A percentile compares a stretch with the other conserved stretches of the same genome.
phyloP scores from a whole-genome alignment of 37 sponge, comb jelly and placozoan genomes.

The Hormiphora californensis region DNA sequence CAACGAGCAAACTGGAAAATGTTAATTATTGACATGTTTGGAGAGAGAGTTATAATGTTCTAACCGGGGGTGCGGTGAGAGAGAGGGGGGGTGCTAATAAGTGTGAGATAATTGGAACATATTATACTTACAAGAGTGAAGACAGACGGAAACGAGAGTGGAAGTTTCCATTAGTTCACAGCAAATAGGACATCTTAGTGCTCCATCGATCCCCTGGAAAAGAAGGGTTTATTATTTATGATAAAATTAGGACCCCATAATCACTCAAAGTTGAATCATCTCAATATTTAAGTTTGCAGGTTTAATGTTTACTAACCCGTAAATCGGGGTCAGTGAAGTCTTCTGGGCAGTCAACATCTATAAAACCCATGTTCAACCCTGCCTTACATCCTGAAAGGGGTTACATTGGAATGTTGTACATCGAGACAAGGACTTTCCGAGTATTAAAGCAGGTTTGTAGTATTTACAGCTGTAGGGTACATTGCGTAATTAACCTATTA shows the following conservation, averaged over 20 bases:
- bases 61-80: too few species aligned
- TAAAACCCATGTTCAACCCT: too few species aligned
- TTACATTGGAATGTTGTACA: too few species aligned
- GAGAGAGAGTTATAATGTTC: background rate
- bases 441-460: too few species aligned
- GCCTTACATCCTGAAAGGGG: too few species aligned
- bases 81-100: too few species aligned
- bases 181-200: conserved; percentile 24
- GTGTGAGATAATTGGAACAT: background rate
- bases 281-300: background rate
- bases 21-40: background rate
- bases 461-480: too few species aligned
- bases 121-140: conserved; percentile 8
- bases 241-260: background rate
- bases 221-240: background rate
- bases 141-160: background rate
- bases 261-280: too few species aligned
- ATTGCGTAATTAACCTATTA: too few species aligned
- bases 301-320: background rate
- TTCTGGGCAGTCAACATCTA: conserved; percentile 41
- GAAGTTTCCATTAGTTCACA: conserved; percentile 45
- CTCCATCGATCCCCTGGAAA: conserved; percentile 13
- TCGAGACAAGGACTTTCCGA: too few species aligned
- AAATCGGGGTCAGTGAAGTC: background rate
- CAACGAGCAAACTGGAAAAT: conserved; percentile 20